Base-by-base conservation (phyloP, 2,888 invertebrate species). In the Cartodere bifasciata region DNA sequence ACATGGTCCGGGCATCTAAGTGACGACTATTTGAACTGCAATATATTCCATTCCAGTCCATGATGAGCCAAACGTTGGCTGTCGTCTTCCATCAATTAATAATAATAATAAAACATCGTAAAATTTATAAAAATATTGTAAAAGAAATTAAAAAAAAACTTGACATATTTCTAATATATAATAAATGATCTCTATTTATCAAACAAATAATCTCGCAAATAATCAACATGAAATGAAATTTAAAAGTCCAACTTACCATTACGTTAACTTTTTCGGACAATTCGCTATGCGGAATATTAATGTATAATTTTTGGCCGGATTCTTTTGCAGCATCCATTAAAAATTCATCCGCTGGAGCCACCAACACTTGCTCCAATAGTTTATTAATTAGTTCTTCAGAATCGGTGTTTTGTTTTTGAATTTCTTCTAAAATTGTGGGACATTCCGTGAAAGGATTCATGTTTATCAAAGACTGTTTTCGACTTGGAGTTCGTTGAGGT, bases 251-350 rank as follows among this genome's bases (percentile, higher is more conserved):
- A 45, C 66, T 66, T 55, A 92, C 92, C 83, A 91, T 80, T 29
- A 72, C 65, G 60, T 91, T 88, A 43, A 94, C 84, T 60, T 83
- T 81, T 23, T 72, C 69, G 34, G 75, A 71, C 39, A 83, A 65
- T 39, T 79, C 79, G 16, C 70, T 66, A 3, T 76, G 70, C 12
- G 75, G 66, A 44, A 85, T 64, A 44, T 73, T 67, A 30, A 71
- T 68, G 52, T 83, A 91, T 36, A 94, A 72, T 49, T 77, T 77
- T 51, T 76, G 79, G 25, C 92, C 91, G 38, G 81, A 77, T 53
- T 83, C 81, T 61, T 92, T 82, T 11, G 94, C 92, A 43, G 82
- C 72, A 34, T 82, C 81, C 67, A 94, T 87, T 43, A 91, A 69
- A 41, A 78, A 76, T 51, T 90, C 87, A 50, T 84, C 80, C 39